Percentiles rank a stretch among this genome's conserved stretches.
Evolutionary conservation across 2,113 vertebrate genomes (phyloP).

Genomic region (Silurus glanis): DNA sequence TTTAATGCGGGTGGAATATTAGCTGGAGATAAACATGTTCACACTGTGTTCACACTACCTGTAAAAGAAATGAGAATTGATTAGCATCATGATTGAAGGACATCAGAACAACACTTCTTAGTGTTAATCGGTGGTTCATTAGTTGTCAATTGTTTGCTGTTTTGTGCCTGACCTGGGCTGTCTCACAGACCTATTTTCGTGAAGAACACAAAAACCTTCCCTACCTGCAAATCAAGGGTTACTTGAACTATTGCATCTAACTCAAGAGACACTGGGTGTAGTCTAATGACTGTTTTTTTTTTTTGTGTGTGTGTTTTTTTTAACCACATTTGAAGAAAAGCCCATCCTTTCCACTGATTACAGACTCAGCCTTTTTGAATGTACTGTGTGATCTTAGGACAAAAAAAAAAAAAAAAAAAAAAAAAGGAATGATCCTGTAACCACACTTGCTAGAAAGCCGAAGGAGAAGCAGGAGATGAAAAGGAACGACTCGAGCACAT

Average conservation of each 20-base stretch:
- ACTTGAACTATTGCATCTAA: background rate
- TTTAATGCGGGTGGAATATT: background rate
- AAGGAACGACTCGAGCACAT: background rate
- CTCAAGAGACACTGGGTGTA: conserved; percentile 7
- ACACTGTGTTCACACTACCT: too few relatives aligned
- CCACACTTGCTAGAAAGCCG: conserved; percentile 17
- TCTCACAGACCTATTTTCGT: background rate
- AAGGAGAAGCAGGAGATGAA: conserved; percentile 19
- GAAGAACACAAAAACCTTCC: background rate
- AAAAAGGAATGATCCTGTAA: conserved; percentile 1
- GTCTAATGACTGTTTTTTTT: conserved; percentile 2
- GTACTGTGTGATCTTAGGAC: conserved; percentile 17
- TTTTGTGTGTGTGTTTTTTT: too few relatives aligned
- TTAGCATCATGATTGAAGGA: background rate
- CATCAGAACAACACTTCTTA: background rate
- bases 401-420: background rate
- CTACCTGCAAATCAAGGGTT: background rate
- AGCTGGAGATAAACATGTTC: background rate
- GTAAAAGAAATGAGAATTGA: background rate
- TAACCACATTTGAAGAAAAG: conserved; percentile 16
- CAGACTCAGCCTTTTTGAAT: conserved; percentile 13
- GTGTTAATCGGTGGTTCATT: background rate
- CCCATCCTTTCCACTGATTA: conserved; percentile 29
- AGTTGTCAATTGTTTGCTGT: background rate
- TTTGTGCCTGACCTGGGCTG: background rate